A percentile compares a stretch with the other conserved stretches of the same genome.
phyloP scores from a whole-genome alignment of 1,140 invertebrate species.

The Chironomus tepperi region DNA sequence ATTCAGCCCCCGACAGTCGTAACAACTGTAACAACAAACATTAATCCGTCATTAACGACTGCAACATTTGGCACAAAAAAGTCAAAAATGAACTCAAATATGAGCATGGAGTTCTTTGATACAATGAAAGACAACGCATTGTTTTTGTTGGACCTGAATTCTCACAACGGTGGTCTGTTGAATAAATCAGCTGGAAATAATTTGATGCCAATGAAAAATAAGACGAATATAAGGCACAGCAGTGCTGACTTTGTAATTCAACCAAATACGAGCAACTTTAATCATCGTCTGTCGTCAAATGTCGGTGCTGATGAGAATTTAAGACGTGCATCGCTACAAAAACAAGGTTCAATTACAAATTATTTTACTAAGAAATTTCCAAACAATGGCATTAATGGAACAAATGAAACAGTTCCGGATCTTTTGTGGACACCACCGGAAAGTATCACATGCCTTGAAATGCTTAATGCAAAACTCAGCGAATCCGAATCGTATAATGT shows the following conservation, averaged over 20 bases:
- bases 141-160: slow-evolving; percentile 75
- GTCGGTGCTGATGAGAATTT: background rate
- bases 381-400: background rate
- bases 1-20: slow-evolving; percentile 53
- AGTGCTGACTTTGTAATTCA: background rate
- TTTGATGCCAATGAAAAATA: background rate
- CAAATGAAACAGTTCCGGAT: background rate
- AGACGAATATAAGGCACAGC: background rate
- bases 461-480: slow-evolving; percentile 12
- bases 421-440: slow-evolving; percentile 11
- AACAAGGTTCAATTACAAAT: slow-evolving; percentile 16
- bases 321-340: background rate
- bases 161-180: slow-evolving; percentile 4
- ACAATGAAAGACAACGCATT: slow-evolving; percentile 86
- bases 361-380: background rate
- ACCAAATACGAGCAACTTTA: background rate
- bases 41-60: slow-evolving; percentile 29
- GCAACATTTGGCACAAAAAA: slow-evolving; percentile 35
- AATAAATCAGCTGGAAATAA: slow-evolving; percentile 8
- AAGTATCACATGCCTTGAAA: slow-evolving; percentile 15
- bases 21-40: slow-evolving; percentile 41
- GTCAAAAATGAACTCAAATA: slow-evolving; percentile 36
- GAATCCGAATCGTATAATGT: slow-evolving; percentile 5
- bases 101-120: slow-evolving; percentile 35
- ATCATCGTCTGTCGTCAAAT: background rate